phyloP scores from a whole-genome alignment of 2,797 vertebrate genomes.

The Pempheris klunzingeri region DNA sequence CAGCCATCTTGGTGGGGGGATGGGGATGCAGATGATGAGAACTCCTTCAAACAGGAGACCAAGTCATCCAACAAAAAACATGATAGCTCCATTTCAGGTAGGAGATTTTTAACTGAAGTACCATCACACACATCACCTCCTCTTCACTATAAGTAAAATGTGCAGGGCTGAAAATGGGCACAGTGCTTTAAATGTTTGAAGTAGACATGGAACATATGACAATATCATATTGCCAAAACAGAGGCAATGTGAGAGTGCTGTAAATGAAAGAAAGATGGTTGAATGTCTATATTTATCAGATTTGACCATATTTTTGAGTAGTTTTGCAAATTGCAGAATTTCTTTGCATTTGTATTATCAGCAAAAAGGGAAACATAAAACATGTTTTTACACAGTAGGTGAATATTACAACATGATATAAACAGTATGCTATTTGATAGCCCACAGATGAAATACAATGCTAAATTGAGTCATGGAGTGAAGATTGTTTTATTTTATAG shows the following conservation, averaged over 20 bases:
- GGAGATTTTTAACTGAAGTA: constrained; percentile 16
- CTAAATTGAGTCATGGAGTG: background rate
- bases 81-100: constrained; percentile 88
- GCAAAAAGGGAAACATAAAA: too few species aligned
- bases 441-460: background rate
- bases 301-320: background rate
- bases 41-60: constrained; percentile 90
- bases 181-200: constrained; percentile 3
- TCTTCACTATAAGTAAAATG: background rate
- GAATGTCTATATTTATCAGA: background rate
- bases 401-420: too few species aligned
- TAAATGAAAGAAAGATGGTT: constrained; percentile 5
- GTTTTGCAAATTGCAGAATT: too few species aligned
- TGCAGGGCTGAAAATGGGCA: background rate
- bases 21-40: constrained; percentile 94
- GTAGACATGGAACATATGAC: background rate
- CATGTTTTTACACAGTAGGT: too few species aligned
- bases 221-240: background rate
- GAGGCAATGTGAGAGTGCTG: too few species aligned
- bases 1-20: constrained; percentile 99
- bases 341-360: too few species aligned
- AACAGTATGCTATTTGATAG: constrained; percentile 8
- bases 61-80: constrained; percentile 89
- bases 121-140: background rate
- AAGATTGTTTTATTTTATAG: constrained; percentile 12